phyloP scores from a whole-genome alignment of 2,113 vertebrate genomes.

The Gallinago undulata region DNA sequence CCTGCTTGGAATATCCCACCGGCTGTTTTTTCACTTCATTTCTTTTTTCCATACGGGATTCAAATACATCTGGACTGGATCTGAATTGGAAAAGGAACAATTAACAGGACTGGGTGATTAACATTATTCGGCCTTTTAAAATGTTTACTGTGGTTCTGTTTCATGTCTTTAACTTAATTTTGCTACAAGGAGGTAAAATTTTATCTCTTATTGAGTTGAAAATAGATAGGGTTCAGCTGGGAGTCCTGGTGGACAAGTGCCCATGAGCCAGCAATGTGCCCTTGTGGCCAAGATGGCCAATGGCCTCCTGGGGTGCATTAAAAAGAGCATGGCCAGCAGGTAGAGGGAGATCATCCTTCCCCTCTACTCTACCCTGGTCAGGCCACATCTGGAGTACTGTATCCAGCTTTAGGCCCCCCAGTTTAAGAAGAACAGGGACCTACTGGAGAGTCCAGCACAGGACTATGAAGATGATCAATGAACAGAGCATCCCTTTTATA shows the following conservation, averaged over 20 bases:
- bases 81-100: constrained; percentile 65
- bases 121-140: neutral
- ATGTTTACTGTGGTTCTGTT: neutral
- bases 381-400: neutral
- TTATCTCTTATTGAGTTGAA: neutral
- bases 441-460: neutral
- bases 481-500: neutral
- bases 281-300: neutral
- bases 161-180: rapidly evolving
- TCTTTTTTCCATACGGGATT: constrained; percentile 80
- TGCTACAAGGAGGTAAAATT: too few species aligned
- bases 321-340: neutral
- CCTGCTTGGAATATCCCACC: constrained; percentile 85
- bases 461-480: neutral
- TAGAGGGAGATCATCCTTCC: neutral
- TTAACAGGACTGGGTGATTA: neutral
- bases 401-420: neutral
- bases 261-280: neutral
- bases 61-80: constrained; percentile 84
- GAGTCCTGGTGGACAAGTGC: neutral
- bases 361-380: neutral
- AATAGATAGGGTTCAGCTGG: neutral
- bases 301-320: neutral
- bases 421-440: neutral
- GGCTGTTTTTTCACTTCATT: constrained; percentile 79